phyloP scores from a whole-genome alignment of 1,140 invertebrate genomes.

The Drosophila fuyamai region DNA sequence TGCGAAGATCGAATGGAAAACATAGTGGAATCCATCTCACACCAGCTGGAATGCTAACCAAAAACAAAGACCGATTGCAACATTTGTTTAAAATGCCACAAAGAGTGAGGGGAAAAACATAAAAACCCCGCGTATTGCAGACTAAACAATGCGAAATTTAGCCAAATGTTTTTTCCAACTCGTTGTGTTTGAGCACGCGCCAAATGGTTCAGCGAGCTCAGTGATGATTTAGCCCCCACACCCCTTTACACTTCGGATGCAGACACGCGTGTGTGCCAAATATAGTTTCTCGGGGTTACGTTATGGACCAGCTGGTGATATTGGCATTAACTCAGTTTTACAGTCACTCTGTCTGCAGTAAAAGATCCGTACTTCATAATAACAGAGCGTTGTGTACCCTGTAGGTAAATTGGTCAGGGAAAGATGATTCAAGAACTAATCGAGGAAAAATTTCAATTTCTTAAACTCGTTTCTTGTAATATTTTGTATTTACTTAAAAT shows the following conservation, averaged over 20 bases:
- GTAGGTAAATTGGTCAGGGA: background rate
- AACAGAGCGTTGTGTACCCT: background rate
- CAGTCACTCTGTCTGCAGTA: background rate
- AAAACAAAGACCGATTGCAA: conserved; percentile 37
- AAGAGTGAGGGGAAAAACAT: background rate
- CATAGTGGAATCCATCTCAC: conserved; percentile 27
- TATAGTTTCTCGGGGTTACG: conserved; percentile 15
- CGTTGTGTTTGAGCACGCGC: conserved; percentile 56
- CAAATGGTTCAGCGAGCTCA: conserved; percentile 34
- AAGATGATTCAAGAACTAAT: too few species aligned
- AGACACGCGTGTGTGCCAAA: conserved; percentile 34
- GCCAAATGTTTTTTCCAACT: conserved; percentile 33
- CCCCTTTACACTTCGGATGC: background rate
- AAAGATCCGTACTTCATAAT: background rate
- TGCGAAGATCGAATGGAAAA: conserved; percentile 24
- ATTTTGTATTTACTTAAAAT: too few species aligned
- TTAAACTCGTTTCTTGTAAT: too few species aligned
- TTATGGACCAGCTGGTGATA: conserved; percentile 50
- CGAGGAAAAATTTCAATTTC: too few species aligned
- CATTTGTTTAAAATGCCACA: conserved; percentile 52
- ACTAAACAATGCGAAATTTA: conserved; percentile 64
- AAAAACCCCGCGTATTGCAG: conserved; percentile 25
- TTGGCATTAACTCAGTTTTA: conserved; percentile 38
- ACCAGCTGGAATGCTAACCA: conserved; percentile 7
- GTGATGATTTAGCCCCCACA: conserved; percentile 7